Conservation (phyloP, 2,888 invertebrate species). For the Drosophila putrida region DNA sequence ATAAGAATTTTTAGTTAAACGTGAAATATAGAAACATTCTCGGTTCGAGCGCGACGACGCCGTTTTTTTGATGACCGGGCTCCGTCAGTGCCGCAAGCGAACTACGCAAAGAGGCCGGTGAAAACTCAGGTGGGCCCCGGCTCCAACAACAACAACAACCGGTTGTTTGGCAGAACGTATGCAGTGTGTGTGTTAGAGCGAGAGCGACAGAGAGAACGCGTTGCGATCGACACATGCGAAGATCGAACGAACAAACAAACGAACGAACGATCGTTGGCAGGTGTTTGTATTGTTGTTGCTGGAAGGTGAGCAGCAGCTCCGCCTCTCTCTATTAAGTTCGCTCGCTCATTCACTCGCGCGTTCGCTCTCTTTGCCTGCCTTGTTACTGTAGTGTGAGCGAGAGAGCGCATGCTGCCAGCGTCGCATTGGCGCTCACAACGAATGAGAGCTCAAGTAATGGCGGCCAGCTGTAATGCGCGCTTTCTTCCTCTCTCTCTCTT, state of each 20-base stretch:
- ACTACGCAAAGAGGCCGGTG: constrained; percentile 74
- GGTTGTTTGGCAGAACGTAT: constrained; percentile 47
- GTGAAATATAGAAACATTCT: constrained; percentile 23
- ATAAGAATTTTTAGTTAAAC: constrained; percentile 1
- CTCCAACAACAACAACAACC: constrained; percentile 48
- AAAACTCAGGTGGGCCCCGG: constrained; percentile 40
- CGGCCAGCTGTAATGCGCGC: constrained; percentile 53
- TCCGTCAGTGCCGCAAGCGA: constrained; percentile 77
- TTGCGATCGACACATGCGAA: constrained; percentile 44
- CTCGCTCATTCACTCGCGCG: constrained; percentile 1
- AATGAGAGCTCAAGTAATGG: constrained; percentile 70
- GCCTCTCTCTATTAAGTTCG: constrained; percentile 35
- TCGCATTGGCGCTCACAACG: constrained; percentile 32
- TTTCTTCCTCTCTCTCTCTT: constrained; percentile 16
- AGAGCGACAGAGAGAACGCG: constrained; percentile 64
- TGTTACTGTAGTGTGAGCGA: constrained; percentile 38
- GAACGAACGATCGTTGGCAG: constrained; percentile 55
- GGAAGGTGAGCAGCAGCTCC: constrained; percentile 64
- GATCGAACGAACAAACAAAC: constrained; percentile 27
- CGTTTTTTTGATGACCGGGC: constrained; percentile 70
- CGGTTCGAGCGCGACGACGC: constrained; percentile 65
- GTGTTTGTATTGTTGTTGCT: constrained; percentile 43
- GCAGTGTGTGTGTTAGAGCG: constrained; percentile 35
- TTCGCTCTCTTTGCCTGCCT: neutral
- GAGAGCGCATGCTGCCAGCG: constrained; percentile 26